phyloP scores from a whole-genome alignment of 2,113 vertebrate species.

The Ciconia stormi region DNA sequence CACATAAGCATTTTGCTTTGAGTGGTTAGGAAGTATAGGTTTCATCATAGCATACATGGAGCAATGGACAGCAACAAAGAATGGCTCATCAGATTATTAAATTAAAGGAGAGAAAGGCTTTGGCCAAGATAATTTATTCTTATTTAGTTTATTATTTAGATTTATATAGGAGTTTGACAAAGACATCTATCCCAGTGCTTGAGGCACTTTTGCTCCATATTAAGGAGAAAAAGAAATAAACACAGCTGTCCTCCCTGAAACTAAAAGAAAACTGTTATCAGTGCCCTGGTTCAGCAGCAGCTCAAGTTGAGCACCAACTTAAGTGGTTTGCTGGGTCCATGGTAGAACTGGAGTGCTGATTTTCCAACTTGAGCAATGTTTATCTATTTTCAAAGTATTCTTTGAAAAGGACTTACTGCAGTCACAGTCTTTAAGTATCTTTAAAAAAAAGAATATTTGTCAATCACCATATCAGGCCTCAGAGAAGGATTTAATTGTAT shows the following conservation, averaged over 20 bases:
- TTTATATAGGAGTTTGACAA: not conserved
- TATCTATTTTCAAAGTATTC: not conserved
- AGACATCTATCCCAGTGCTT: not conserved
- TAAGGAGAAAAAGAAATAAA: not conserved
- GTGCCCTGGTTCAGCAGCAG: not conserved
- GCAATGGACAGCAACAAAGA: not conserved
- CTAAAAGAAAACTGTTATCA: not conserved
- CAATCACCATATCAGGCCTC: not conserved
- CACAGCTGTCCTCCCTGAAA: not conserved
- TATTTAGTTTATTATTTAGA: not conserved
- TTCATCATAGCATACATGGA: not conserved
- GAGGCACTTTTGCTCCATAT: not conserved
- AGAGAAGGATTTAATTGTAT: not conserved
- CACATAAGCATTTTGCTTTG: not conserved
- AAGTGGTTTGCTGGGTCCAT: not conserved
- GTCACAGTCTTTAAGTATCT: not conserved
- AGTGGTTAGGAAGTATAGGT: not conserved
- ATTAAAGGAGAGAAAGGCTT: not conserved
- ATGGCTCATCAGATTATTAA: not conserved
- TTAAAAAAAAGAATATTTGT: not conserved
- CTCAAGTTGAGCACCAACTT: not conserved
- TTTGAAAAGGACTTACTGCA: not conserved
- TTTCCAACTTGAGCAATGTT: not conserved
- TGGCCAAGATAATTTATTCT: not conserved
- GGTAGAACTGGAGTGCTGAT: not conserved